Percentiles rank a stretch among this genome's conserved stretches.
Evolutionary conservation across 2,797 vertebrate species (phyloP).

Genomic region (Margarornis squamiger): DNA sequence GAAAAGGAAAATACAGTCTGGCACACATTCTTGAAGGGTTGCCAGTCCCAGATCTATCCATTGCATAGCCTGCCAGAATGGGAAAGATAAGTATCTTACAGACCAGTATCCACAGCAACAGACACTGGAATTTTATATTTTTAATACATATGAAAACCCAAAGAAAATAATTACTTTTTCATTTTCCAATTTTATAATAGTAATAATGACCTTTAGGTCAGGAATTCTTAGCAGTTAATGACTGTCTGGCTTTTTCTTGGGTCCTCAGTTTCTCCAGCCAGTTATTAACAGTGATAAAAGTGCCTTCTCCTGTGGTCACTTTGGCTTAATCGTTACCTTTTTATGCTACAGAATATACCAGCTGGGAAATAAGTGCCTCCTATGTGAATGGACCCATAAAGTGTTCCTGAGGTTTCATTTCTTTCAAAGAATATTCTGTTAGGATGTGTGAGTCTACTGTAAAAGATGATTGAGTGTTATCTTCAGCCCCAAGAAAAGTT

Average conservation of each 20-base stretch:
- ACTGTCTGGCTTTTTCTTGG: conserved; percentile 54
- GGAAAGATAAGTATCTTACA: conserved; percentile 53
- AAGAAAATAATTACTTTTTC: conserved; percentile 73
- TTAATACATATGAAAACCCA: conserved; percentile 51
- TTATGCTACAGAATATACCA: conserved; percentile 30
- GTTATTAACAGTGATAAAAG: conserved; percentile 57
- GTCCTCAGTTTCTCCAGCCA: conserved; percentile 45
- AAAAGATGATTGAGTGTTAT: conserved; percentile 21
- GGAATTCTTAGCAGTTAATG: conserved; percentile 72
- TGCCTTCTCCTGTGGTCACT: conserved; percentile 43
- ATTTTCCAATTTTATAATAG: conserved; percentile 72
- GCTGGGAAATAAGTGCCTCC: conserved; percentile 52
- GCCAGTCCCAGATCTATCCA: conserved; percentile 34
- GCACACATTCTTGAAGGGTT: conserved; percentile 17
- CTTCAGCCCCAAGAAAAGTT: background rate
- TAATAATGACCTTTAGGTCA: conserved; percentile 63
- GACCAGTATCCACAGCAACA: conserved; percentile 72
- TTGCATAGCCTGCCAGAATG: conserved; percentile 2
- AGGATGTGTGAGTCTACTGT: background rate
- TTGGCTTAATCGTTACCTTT: conserved; percentile 42
- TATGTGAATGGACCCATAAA: background rate
- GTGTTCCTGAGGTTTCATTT: conserved; percentile 22
- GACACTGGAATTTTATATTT: conserved; percentile 69
- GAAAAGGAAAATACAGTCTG: conserved; percentile 43
- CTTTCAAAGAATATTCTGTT: conserved; percentile 30